These are phyloP conservation scores for Capreolus pygargus DNA, from an alignment of 2,113 vertebrate species.

Conservation along the genomic window DNA sequence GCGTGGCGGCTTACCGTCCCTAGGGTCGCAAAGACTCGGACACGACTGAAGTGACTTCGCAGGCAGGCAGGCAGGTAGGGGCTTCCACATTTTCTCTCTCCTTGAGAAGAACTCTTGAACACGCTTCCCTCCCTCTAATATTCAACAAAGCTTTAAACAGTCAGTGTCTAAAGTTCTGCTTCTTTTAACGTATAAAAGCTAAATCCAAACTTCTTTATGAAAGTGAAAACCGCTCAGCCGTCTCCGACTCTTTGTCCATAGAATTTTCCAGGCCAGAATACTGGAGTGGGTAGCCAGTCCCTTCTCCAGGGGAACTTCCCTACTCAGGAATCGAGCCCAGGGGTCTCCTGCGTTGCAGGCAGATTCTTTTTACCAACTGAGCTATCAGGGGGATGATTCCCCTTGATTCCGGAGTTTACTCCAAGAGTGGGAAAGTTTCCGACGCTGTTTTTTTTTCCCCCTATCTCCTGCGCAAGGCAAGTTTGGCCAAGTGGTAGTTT, in stretches of 20 bases:
- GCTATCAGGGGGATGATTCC: not conserved
- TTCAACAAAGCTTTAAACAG: not conserved
- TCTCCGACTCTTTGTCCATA: not conserved
- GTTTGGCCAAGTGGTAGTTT: conserved; percentile 1
- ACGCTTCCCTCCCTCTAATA: not conserved
- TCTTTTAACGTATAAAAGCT: not conserved
- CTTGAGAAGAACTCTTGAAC: not conserved
- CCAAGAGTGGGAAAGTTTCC: not conserved
- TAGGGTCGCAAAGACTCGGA: not conserved
- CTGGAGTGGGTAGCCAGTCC: not conserved
- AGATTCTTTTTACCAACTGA: not conserved
- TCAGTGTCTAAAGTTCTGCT: not conserved
- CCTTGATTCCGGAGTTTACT: not conserved
- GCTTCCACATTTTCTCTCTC: not conserved
- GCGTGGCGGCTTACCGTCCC: not conserved
- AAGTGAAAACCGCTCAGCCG: not conserved
- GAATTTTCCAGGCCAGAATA: not conserved
- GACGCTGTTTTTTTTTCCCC: not conserved
- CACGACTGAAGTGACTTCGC: not conserved
- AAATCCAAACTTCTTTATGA: not conserved
- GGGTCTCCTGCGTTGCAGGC: not conserved
- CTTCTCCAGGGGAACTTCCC: not conserved
- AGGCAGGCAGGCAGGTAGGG: not conserved
- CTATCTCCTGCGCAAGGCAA: not conserved
- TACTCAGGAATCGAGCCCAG: not conserved